A percentile compares a stretch with the other conserved stretches of the same genome.
Evolutionary conservation across 2,888 invertebrate genomes (phyloP).

Genomic region (Magallana nippona): DNA sequence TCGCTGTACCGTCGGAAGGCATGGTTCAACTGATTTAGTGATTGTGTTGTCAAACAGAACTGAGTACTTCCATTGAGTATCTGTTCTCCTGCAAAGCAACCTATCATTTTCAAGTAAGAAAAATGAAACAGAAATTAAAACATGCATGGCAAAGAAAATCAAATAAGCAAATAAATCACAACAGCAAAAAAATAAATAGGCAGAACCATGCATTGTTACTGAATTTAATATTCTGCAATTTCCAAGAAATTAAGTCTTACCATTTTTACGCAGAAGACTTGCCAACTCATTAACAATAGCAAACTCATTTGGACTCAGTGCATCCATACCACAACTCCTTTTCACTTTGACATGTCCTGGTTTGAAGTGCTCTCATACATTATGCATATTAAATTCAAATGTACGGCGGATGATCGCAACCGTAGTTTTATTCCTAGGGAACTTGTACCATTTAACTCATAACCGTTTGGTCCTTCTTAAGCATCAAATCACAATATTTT

Average conservation of each 20-base stretch:
- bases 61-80: slow-evolving; percentile 70
- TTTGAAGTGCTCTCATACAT: slow-evolving; percentile 4
- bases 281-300: slow-evolving; percentile 58
- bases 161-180: not conserved
- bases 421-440: too few relatives aligned
- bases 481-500: too few relatives aligned
- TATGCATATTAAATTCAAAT: not conserved
- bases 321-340: not conserved
- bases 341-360: not conserved
- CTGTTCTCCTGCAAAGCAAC: slow-evolving; percentile 66
- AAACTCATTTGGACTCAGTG: slow-evolving; percentile 28
- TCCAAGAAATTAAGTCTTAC: slow-evolving; percentile 42
- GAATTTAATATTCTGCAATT: too few relatives aligned
- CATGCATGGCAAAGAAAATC: not conserved
- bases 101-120: slow-evolving; percentile 30
- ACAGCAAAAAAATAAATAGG: not conserved
- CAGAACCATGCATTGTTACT: not conserved
- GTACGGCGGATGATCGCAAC: too few relatives aligned
- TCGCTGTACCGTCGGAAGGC: slow-evolving; percentile 64
- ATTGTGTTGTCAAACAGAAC: slow-evolving; percentile 72
- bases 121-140: not conserved
- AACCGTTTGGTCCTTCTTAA: too few relatives aligned
- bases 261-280: slow-evolving; percentile 58
- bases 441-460: too few relatives aligned
- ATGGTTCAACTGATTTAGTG: slow-evolving; percentile 64